Evolutionary conservation across 1,140 invertebrate genomes (phyloP).

Genomic region (Caenorhabditis inopinata): DNA sequence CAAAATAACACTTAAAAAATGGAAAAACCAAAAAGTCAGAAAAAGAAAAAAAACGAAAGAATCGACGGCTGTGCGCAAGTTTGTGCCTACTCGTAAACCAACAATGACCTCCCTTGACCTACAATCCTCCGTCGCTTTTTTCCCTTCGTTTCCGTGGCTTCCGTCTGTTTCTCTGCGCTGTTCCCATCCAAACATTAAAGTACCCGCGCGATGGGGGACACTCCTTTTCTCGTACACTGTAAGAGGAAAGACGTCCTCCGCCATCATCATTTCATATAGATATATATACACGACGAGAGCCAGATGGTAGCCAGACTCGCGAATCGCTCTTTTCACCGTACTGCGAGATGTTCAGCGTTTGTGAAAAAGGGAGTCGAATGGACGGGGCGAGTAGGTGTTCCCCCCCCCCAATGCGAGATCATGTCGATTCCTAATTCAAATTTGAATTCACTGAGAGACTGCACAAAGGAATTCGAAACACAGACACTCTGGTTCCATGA

Average conservation of each 20-base stretch:
- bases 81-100: slow-evolving; percentile 8
- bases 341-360: neutral
- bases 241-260: neutral
- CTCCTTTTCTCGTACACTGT: no score
- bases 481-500: slow-evolving; percentile 8
- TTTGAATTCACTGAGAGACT: neutral
- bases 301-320: neutral
- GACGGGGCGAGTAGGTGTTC: neutral
- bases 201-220: no score
- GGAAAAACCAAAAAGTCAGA: no score
- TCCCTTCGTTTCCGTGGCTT: neutral
- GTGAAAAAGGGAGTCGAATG: neutral
- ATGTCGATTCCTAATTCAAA: neutral
- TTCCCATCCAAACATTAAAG: no score
- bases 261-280: neutral
- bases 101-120: slow-evolving; percentile 30
- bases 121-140: neutral
- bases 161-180: neutral
- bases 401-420: no score
- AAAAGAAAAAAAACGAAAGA: neutral
- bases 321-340: no score
- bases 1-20: no score
- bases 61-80: neutral
- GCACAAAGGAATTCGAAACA: slow-evolving; percentile 26
- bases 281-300: neutral